A percentile compares a stretch with the other conserved stretches of the same genome.
These are phyloP conservation scores for Spheniscus mendiculus DNA, from an alignment of 2,113 vertebrate genomes.

Conservation along the genomic window DNA sequence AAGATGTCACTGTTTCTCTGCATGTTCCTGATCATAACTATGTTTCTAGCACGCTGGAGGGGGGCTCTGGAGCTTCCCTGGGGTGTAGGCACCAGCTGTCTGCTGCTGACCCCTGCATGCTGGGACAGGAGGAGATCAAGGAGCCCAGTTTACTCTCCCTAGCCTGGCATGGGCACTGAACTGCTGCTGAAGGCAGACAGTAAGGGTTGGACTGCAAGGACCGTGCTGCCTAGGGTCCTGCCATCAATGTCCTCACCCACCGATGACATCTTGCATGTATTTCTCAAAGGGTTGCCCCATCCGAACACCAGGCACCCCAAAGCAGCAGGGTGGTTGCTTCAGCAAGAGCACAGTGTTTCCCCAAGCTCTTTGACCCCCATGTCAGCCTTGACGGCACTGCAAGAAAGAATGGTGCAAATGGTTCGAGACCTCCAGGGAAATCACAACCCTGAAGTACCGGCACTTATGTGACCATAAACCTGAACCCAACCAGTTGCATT, in stretches of 20 bases:
- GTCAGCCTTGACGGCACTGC: background rate
- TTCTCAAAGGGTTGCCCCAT: background rate
- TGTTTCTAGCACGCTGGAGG: accelerated
- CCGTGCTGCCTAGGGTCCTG: background rate
- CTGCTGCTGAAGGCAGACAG: background rate
- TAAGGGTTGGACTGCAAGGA: background rate
- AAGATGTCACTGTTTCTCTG: background rate
- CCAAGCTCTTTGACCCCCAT: background rate
- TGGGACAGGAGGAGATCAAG: background rate
- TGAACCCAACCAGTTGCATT: background rate
- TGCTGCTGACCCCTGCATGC: background rate
- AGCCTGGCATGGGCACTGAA: background rate
- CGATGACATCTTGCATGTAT: accelerated
- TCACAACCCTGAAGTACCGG: accelerated
- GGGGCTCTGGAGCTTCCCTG: background rate
- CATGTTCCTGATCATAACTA: background rate
- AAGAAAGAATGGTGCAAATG: background rate
- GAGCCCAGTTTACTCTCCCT: background rate
- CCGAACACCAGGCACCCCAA: background rate
- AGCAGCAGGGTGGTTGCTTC: background rate
- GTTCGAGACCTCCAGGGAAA: background rate
- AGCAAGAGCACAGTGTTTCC: background rate
- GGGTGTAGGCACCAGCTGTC: background rate
- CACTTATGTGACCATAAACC: background rate
- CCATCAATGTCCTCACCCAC: background rate